Base-by-base conservation (phyloP, 2,113 vertebrate species). In the Cinclus mexicanus region DNA sequence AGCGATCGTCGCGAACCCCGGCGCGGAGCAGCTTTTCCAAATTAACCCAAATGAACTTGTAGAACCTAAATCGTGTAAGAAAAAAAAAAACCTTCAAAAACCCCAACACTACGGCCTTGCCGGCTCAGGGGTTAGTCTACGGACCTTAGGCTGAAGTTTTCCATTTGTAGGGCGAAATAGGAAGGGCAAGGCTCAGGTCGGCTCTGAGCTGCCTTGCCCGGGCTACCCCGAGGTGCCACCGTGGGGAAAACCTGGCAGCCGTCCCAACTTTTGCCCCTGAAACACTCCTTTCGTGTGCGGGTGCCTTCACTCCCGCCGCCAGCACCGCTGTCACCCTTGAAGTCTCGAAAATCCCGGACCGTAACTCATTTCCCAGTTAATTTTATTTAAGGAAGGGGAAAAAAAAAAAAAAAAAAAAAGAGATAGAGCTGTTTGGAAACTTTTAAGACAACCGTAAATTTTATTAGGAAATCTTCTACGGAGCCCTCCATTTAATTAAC, bases 361-460 rank as follows among this genome's bases (percentile, higher is more conserved):
- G 71, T 94, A 97, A 98, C 91, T 97, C 91, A 97, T 97, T 97
- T 97, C 97, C 90, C 93, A 94, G 92, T 97, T 96, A 96, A 96
- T 97, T 98, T 98, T 96, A 96, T 94, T 81, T 33, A 96, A 96
- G 10, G 3, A 5, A n/a, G n/a, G n/a, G n/a, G n/a, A n/a, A n/a
- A n/a, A n/a, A n/a, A n/a, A n/a, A 2, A 6, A 24, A 12, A 24
- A 17, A 22, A 24, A 69, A 44, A 20, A 39, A 56, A n/a, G 26
- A 1, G 90, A 97, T 83, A 96, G 90, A 90, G 35, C 90, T 94
- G 96, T 97, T 98, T 93, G 95, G 97, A 97, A 98, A 98, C 96
- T 98, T 98, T 97, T 95, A 97, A 98, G 96, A 94, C 96, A 94
- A 94, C 74, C 78, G 90, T 97, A 95, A 97, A 97, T 98, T 98